Evolutionary conservation across 1,140 invertebrate species (phyloP), one percentile per base, ranked within the genome.

Genomic region (Drosophila sturtevanti): DNA sequence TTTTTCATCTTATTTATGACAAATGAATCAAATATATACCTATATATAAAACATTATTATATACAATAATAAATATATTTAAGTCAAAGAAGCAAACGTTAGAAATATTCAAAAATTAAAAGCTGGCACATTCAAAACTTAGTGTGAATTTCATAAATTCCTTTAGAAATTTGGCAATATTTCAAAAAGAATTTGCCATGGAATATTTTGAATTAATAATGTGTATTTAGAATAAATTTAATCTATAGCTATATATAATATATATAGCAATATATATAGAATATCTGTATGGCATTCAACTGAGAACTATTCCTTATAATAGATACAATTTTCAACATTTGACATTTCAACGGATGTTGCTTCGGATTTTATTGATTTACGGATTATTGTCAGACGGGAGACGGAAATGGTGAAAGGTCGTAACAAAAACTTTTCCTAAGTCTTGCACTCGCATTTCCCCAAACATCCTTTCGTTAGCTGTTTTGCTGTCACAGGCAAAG

Each of bases 301-400:
- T 59, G 10, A 14, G 18, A 1, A 11, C 10, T 31, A 0, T 31
- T 37, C 67, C 38, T 68, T 58, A 48, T 63, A 71, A 61, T 71
- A 68, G 52, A 54, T 69, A 60, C 51, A 73, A 31, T 48, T 67
- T 64, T 62, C 41, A 55, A 65, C 64, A 60, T 54, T 52, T 22
- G 61, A n/a, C 61, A 64, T 72, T 52, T 56, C 24, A 41, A 5
- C 31, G 34, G 61, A 79, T 68, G 62, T 85, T 68, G 68, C 79
- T 85, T 79, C 74, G 77, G 51, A 77, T 77, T 71, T 77, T 79
- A 85, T 85, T 84, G 81, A 84, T 85, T 85, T 77, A 85, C 72
- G 73, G 81, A 85, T 85, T 85, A 85, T 67, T 77, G 68, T 18
- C 10, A 9, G 41, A 48, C 41, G 9, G 41, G 16, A 18, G 16